Evolutionary conservation across 2,797 vertebrate species (phyloP).

Genomic region (Karalla daura): DNA sequence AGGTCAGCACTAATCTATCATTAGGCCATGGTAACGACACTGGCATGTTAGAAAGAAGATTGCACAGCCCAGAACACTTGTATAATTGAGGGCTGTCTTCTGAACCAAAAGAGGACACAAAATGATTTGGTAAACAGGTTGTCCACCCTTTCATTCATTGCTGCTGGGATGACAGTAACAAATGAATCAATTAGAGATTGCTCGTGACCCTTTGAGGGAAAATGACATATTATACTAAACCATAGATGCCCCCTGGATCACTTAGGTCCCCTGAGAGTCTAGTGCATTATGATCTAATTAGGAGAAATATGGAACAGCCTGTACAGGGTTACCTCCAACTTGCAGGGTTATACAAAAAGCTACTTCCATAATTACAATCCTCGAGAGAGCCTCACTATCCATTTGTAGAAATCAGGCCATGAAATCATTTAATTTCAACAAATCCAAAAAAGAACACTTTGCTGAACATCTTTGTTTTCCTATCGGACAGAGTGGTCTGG

Average conservation of each 20-base stretch:
- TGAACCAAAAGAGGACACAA: background rate
- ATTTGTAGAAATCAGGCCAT: slow-evolving; percentile 13
- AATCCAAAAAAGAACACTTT: slow-evolving; percentile 3
- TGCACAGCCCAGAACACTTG: background rate
- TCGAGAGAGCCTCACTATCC: slow-evolving; percentile 1
- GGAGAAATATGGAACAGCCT: background rate
- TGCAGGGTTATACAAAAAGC: slow-evolving; percentile 3
- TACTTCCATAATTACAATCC: slow-evolving; percentile 5
- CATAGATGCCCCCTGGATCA: background rate
- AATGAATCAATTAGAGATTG: slow-evolving; percentile 3
- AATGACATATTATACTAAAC: background rate
- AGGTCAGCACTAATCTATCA: background rate
- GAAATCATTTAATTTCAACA: slow-evolving; percentile 3
- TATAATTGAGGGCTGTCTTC: background rate
- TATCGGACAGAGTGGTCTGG: background rate
- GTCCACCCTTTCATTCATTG: background rate
- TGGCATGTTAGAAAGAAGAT: background rate
- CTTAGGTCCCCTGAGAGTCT: background rate
- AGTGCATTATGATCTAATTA: slow-evolving; percentile 25
- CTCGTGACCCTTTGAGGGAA: background rate
- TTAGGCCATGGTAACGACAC: background rate
- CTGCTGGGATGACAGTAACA: background rate
- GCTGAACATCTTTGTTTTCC: background rate
- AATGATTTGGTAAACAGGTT: background rate
- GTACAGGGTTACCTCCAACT: background rate